Evolutionary conservation across 2,888 invertebrate genomes (phyloP).

Genomic region (Incurvaria masculella): DNA sequence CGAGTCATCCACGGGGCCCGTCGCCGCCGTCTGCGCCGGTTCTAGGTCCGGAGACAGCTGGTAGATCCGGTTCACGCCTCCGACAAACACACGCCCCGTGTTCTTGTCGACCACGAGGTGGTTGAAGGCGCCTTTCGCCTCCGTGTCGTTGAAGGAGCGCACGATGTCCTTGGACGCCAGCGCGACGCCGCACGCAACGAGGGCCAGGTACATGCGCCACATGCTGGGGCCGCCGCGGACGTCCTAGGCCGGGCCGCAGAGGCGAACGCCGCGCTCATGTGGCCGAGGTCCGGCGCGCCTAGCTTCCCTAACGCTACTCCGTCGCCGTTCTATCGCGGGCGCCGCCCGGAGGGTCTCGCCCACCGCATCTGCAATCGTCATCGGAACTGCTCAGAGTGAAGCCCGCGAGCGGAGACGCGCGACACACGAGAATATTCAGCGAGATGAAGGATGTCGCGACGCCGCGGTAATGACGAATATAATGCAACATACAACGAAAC

Average conservation of each 20-base stretch:
- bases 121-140: constrained; percentile 69
- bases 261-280: constrained; percentile 34
- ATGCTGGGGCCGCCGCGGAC: constrained; percentile 28
- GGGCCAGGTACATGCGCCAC: constrained; percentile 58
- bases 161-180: constrained; percentile 64
- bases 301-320: constrained; percentile 15
- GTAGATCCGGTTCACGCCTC: constrained; percentile 89
- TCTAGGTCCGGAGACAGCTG: constrained; percentile 87
- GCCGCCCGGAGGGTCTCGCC: constrained; percentile 26
- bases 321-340: constrained; percentile 33
- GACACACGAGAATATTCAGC: constrained; percentile 32
- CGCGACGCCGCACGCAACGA: constrained; percentile 39
- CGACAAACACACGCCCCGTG: constrained; percentile 83
- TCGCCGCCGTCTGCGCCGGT: constrained; percentile 71
- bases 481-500: neutral
- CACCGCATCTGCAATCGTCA: constrained; percentile 46
- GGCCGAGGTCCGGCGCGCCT: constrained; percentile 24
- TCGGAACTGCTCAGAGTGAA: neutral
- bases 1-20: constrained; percentile 87
- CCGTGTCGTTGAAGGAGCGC: constrained; percentile 63
- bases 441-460: constrained; percentile 1
- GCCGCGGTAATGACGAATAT: neutral
- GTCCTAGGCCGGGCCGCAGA: neutral
- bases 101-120: constrained; percentile 89
- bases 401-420: constrained; percentile 10